A percentile compares a stretch with the other conserved stretches of the same genome.
Conservation (phyloP, 2,797 vertebrate species). For the Enteromius thamalakanensis region DNA sequence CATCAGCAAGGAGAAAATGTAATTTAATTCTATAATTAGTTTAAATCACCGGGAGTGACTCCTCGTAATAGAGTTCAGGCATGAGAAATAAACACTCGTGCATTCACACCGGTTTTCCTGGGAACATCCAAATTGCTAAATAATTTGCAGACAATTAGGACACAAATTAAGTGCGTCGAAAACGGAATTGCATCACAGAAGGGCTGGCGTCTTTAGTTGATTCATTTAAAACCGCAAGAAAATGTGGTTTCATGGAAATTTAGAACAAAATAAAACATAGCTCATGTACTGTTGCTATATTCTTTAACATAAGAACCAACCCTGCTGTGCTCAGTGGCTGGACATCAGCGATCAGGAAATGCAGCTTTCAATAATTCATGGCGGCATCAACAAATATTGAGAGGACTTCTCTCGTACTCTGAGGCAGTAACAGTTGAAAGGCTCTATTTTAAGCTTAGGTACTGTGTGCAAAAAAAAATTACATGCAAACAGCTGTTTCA, state of each 20-base stretch:
- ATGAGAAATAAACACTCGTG: constrained; percentile 53
- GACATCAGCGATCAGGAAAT: constrained; percentile 49
- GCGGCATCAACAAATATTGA: constrained; percentile 49
- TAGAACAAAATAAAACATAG: not conserved
- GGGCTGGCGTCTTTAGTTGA: not conserved
- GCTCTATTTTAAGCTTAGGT: constrained; percentile 64
- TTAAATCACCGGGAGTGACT: constrained; percentile 59
- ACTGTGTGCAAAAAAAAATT: constrained; percentile 51
- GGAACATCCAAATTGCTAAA: constrained; percentile 46
- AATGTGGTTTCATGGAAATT: constrained; percentile 6
- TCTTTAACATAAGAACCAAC: not conserved
- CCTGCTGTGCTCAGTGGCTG: constrained; percentile 38
- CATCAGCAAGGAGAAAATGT: constrained; percentile 64
- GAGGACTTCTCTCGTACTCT: constrained; percentile 45
- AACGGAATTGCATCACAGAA: constrained; percentile 45
- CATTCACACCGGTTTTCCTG: constrained; percentile 53
- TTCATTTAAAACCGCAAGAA: not conserved
- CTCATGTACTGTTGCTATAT: constrained; percentile 4
- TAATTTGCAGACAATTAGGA: constrained; percentile 56
- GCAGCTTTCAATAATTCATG: constrained; percentile 61
- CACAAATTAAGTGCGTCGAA: constrained; percentile 42
- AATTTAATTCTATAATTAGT: constrained; percentile 68
- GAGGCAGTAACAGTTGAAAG: constrained; percentile 56
- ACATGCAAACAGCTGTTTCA: not conserved
- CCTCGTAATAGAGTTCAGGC: constrained; percentile 56